Base-by-base conservation (phyloP, 2,113 vertebrate genomes). In the Trichomycterus rosablanca region DNA sequence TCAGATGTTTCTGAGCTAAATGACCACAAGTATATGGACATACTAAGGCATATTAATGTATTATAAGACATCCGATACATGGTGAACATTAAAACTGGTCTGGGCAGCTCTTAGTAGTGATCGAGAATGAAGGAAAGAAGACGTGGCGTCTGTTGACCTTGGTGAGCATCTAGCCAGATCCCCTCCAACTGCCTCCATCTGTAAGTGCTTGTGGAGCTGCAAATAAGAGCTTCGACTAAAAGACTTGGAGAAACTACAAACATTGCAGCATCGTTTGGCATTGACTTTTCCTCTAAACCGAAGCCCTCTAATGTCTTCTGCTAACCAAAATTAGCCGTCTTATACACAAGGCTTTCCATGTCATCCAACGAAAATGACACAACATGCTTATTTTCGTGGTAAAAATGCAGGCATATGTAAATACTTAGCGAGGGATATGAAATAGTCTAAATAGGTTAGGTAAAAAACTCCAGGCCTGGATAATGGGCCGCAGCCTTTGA, bases 111-210 rank as follows among this genome's bases (percentile, higher is more conserved):
- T 66, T 51, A 12, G 35, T 35, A 43, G 32, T 30, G 66, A 77
- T 80, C 55, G 60, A 58, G 16, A 46, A 57, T 42, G 73, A 77
- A 68, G 73, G 61, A 62, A 48, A 20, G 48, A 70, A 63, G 63
- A 72, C 39, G 48, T 64, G 66, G 63, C 68, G 67, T 61, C 53
- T 61, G 7, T 59, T 70, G 78, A 77, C 80, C 79, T 80, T 74
- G 74, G 73, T 71, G 53, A 74, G 68, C 65, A 70, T 70, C 63
- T 59, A 73, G 71, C 62, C 67, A 75, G 55, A 53, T n/a, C n/a
- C n/a, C n/a, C n/a, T n/a, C n/a, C n/a, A n/a, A 63, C 63, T 81
- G 68, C 18, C 66, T 71, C 80, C 81, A 84, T 81, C 81, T 87
- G 83, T 55, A 75, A 81, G 74, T 72, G 77, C 67, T 83, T 81